These are phyloP conservation scores for Odontomyia ornata DNA, from an alignment of 2,888 invertebrate species.

Conservation along the genomic window DNA sequence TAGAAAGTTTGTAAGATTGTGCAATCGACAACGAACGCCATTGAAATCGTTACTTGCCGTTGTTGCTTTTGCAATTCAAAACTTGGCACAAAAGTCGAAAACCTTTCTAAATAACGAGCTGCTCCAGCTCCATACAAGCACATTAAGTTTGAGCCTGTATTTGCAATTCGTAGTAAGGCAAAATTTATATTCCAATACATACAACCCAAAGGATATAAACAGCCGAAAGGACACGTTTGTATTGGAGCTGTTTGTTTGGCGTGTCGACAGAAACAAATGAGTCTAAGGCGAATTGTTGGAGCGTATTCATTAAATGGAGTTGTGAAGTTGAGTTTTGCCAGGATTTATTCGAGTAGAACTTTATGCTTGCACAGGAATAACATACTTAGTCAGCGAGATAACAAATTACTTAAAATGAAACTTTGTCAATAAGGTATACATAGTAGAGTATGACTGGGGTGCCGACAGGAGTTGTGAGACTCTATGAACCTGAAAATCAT, in stretches of 20 bases:
- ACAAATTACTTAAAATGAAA: slow-evolving; percentile 11
- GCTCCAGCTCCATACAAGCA: too few species aligned
- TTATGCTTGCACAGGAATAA: too few species aligned
- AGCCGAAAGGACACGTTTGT: background rate
- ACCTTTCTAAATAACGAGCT: slow-evolving; percentile 20
- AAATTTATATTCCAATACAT: background rate
- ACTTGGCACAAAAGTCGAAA: background rate
- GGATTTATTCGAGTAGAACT: too few species aligned
- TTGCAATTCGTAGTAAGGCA: background rate
- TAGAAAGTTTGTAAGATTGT: background rate
- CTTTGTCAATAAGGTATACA: background rate
- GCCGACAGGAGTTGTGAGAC: background rate
- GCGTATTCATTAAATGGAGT: slow-evolving; percentile 20
- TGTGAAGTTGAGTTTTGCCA: background rate
- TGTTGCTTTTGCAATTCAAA: slow-evolving; percentile 14
- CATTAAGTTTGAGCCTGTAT: too few species aligned
- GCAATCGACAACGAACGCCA: too few species aligned
- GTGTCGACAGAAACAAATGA: slow-evolving; percentile 30
- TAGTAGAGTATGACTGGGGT: too few species aligned
- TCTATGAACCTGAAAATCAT: too few species aligned
- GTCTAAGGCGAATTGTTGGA: background rate
- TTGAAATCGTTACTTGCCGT: background rate
- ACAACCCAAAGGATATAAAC: background rate
- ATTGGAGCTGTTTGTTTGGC: background rate
- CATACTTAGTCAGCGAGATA: background rate